These are phyloP conservation scores for Oreonectes daqikongensis DNA, from an alignment of 2,797 vertebrate species.

Conservation along the genomic window DNA sequence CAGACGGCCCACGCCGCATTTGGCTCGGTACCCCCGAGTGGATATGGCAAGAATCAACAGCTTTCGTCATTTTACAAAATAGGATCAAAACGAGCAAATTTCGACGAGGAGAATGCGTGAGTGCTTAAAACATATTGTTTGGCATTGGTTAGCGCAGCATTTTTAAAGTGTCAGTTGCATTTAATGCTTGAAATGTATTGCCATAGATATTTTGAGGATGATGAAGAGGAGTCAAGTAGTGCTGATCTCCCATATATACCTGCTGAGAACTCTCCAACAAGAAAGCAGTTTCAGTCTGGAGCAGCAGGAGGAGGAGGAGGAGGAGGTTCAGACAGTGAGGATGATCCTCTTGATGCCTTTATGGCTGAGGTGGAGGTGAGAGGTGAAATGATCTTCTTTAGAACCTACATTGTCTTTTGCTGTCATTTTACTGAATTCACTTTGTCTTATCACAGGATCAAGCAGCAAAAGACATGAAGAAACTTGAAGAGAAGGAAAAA, in stretches of 20 bases:
- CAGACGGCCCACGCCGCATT: conserved; percentile 86
- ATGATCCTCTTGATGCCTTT: conserved; percentile 96
- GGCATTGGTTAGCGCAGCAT: not conserved
- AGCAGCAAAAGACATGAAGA: conserved; percentile 97
- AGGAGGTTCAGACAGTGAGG: conserved; percentile 92
- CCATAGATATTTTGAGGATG: conserved; percentile 96
- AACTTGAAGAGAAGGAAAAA: conserved; percentile 95
- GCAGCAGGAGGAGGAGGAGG: conserved; percentile 83
- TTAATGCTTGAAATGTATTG: not conserved
- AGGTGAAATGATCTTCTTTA: not conserved
- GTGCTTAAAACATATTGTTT: conserved; percentile 58
- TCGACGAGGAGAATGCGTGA: conserved; percentile 99
- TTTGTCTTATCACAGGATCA: conserved; percentile 79
- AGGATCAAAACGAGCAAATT: conserved; percentile 94
- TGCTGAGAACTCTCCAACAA: conserved; percentile 96
- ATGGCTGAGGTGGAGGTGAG: conserved; percentile 99
- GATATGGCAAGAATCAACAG: conserved; percentile 87
- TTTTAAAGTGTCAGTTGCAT: not conserved
- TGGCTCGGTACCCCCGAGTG: conserved; percentile 78
- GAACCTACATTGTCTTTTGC: not conserved
- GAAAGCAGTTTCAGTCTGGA: conserved; percentile 89
- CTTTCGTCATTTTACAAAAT: conserved; percentile 99
- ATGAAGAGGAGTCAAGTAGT: conserved; percentile 93
- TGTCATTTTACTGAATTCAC: not conserved
- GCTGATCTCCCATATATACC: conserved; percentile 96